Conservation (phyloP, 2,797 vertebrate species). For the Schizopygopsis malacanthus region DNA sequence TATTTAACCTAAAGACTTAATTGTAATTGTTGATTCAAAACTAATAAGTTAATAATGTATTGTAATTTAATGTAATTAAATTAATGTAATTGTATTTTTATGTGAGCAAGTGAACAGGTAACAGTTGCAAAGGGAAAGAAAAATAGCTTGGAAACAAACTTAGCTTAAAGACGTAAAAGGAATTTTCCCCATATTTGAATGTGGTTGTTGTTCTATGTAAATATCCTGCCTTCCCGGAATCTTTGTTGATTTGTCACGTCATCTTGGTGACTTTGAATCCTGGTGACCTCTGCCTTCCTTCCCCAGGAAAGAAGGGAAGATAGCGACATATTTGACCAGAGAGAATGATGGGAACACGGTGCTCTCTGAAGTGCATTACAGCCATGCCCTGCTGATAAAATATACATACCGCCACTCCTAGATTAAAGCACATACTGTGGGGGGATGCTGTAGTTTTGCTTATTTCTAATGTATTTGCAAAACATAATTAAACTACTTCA, state of each 20-base stretch:
- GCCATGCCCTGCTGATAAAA: conserved; percentile 41
- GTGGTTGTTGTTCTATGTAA: conserved; percentile 26
- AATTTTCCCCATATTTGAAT: conserved; percentile 3
- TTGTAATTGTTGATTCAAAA: not conserved
- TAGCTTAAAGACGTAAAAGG: not conserved
- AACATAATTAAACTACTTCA: conserved; percentile 22
- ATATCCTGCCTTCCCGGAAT: conserved; percentile 70
- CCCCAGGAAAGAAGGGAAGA: conserved; percentile 69
- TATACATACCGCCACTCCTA: conserved; percentile 19
- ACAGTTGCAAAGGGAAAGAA: not conserved
- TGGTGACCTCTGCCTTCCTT: conserved; percentile 69
- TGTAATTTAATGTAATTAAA: not conserved
- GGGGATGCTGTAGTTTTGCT: not conserved
- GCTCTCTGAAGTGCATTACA: conserved; percentile 30
- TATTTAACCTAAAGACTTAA: not conserved
- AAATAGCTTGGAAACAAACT: not conserved
- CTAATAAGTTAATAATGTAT: not conserved
- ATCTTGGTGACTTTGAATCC: conserved; percentile 45
- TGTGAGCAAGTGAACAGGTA: too few species aligned
- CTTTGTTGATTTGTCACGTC: conserved; percentile 41
- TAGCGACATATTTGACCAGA: conserved; percentile 68
- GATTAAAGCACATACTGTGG: conserved; percentile 1
- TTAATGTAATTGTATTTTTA: not conserved
- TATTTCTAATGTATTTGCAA: conserved; percentile 17
- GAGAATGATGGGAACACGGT: conserved; percentile 43